Evolutionary conservation across 2,888 invertebrate genomes (phyloP), one percentile per base, ranked within the genome.

Genomic region (Boloria euphrosyne): DNA sequence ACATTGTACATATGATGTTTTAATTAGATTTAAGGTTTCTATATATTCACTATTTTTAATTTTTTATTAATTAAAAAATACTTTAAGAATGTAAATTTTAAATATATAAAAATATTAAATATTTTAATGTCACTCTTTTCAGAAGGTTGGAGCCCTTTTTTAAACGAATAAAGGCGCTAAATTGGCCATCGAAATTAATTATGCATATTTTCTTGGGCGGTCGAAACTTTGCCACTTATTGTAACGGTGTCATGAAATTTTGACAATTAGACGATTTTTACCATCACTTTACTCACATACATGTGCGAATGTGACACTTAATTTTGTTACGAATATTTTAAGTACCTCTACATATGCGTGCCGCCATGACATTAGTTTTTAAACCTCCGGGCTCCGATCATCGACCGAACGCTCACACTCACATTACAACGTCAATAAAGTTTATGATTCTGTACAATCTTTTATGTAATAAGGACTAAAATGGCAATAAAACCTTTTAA

Each of bases 371-470:
- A 64, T 66, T 63, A 46, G 50, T 51, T 62, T 57, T 63, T 58
- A 46, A 61, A 61, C 69, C 51, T 63, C 3, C 22, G 22, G 22
- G 22, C 22, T 22, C 55, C 71, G 71, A 71, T 71, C 74, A 73
- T 70, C 73, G 73, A 76, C 74, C 75, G 76, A 71, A 51, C 67
- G 74, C 62, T 74, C 75, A 68, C 73, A 73, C 72, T 74, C 75
- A 70, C 60, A 78, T 80, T 77, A 78, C 73, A 76, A 75, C 67
- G 76, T 75, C 81, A 73, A 81, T 84, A 85, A 84, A 83, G 52
- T 85, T 85, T 82, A 84, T 76, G 74, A 69, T 60, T 71, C 71
- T 73, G 72, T 76, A 71, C 60, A 71, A 75, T 74, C 81, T 82
- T 79, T 83, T 79, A 71, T 76, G 77, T 78, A 80, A 78, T 47